These are phyloP conservation scores for Entomyzon cyanotis DNA, from an alignment of 2,113 vertebrate genomes.

Conservation along the genomic window DNA sequence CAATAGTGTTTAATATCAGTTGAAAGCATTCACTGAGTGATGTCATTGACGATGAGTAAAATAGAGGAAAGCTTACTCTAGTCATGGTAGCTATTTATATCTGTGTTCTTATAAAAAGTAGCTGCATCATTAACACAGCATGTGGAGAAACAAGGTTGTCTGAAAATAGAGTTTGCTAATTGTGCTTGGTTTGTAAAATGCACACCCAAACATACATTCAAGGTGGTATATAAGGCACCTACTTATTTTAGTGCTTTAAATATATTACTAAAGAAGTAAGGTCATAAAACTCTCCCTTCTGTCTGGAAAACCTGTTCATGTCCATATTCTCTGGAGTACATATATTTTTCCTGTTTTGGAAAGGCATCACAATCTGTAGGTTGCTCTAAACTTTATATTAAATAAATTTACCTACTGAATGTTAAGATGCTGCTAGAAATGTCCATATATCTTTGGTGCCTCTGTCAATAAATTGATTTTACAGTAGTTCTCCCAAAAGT, in stretches of 20 bases:
- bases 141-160: neutral
- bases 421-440: neutral
- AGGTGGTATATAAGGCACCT: neutral
- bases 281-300: neutral
- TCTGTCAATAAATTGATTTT: neutral
- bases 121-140: neutral
- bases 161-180: fast-evolving
- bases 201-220: neutral
- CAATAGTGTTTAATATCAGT: neutral
- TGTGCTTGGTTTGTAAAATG: neutral
- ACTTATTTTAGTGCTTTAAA: neutral
- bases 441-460: neutral
- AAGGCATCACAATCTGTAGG: neutral
- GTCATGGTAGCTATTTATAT: neutral
- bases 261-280: neutral
- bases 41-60: neutral
- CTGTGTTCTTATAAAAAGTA: neutral
- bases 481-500: neutral
- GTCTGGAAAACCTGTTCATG: neutral
- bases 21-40: neutral
- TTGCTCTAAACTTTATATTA: neutral
- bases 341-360: neutral
- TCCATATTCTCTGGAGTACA: neutral
- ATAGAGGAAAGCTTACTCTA: neutral
- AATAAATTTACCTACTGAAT: neutral